phyloP scores from a whole-genome alignment of 2,113 vertebrate genomes.

The Cyanocitta stelleri region DNA sequence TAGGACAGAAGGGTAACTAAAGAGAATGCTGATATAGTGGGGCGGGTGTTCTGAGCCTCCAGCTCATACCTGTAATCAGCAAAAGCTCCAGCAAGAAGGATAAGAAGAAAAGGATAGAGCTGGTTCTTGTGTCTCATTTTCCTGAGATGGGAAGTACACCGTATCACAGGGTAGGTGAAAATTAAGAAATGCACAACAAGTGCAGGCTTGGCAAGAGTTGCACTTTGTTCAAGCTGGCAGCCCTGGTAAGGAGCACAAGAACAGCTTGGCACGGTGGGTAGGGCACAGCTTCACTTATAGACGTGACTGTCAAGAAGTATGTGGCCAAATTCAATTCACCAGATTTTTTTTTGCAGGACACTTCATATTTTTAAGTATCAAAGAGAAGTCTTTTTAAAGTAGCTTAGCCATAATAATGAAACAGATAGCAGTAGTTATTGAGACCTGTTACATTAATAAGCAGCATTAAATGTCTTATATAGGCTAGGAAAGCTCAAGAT shows the following conservation, averaged over 20 bases:
- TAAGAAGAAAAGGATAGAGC: background rate
- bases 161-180: background rate
- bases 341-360: background rate
- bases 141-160: background rate
- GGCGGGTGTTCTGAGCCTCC: background rate
- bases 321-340: background rate
- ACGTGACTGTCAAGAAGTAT: accelerated
- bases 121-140: background rate
- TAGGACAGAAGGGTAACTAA: background rate
- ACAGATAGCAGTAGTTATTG: background rate
- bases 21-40: background rate
- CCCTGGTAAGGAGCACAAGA: background rate
- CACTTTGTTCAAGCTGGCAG: background rate
- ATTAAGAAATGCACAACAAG: background rate
- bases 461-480: accelerated
- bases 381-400: background rate
- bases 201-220: background rate
- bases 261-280: accelerated
- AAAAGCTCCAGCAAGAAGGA: background rate
- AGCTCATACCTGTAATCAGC: accelerated
- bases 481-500: background rate
- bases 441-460: background rate
- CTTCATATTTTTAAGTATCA: background rate
- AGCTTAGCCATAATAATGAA: background rate
- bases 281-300: background rate